Conservation (phyloP, 2,888 invertebrate genomes). For the Drosophila gaucha region DNA sequence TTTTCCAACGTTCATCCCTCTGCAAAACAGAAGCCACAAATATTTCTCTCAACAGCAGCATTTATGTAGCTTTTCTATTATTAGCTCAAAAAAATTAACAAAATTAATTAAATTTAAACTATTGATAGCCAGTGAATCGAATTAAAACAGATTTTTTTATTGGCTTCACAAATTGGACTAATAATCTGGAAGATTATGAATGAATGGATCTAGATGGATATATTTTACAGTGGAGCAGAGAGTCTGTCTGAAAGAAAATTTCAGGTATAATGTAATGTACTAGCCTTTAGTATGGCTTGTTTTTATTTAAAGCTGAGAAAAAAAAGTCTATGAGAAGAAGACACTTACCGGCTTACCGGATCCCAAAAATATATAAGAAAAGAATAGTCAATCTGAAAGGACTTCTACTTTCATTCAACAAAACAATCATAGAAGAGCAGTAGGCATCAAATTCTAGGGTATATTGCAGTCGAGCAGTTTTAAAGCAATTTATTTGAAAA, state of each 20-base stretch:
- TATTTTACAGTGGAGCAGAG: not conserved
- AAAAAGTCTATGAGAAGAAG: too few relatives aligned
- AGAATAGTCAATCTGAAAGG: not conserved
- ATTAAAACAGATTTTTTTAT: slow-evolving; percentile 5
- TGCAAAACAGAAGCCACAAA: not conserved
- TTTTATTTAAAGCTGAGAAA: too few relatives aligned
- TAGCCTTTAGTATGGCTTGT: too few relatives aligned
- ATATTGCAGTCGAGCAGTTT: too few relatives aligned
- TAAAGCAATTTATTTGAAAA: too few relatives aligned
- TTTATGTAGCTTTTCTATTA: slow-evolving; percentile 33
- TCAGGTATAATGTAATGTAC: too few relatives aligned
- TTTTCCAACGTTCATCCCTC: too few relatives aligned
- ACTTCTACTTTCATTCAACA: not conserved
- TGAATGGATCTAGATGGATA: not conserved
- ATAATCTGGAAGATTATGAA: not conserved
- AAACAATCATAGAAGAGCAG: too few relatives aligned
- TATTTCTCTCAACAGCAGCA: not conserved
- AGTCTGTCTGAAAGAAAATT: too few relatives aligned
- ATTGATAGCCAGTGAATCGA: not conserved
- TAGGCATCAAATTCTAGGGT: not conserved
- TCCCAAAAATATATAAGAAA: not conserved
- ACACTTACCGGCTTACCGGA: too few relatives aligned
- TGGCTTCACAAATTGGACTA: slow-evolving; percentile 9
- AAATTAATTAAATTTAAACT: slow-evolving; percentile 11
- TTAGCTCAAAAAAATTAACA: slow-evolving; percentile 1